Conservation (phyloP, 2,113 vertebrate genomes). For the Acanthisitta chloris region DNA sequence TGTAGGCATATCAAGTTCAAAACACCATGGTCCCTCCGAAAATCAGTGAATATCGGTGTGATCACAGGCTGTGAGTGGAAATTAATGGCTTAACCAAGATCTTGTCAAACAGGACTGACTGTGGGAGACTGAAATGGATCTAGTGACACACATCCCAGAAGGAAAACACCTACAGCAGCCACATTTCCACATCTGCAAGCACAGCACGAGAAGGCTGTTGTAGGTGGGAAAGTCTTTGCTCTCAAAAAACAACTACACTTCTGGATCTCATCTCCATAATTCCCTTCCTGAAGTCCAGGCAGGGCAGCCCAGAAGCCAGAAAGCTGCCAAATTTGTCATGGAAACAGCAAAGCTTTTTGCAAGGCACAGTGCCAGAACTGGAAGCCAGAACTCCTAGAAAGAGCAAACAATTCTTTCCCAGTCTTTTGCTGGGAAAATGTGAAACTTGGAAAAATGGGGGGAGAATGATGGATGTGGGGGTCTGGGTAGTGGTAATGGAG, state of each 20-base stretch:
- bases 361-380: not conserved
- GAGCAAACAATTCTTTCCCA: not conserved
- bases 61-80: not conserved
- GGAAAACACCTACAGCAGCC: not conserved
- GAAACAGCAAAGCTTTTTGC: not conserved
- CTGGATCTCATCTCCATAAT: not conserved
- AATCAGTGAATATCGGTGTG: not conserved
- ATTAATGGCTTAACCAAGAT: not conserved
- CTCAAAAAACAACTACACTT: not conserved
- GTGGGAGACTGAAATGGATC: not conserved
- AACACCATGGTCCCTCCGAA: not conserved
- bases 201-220: not conserved
- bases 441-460: not conserved
- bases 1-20: not conserved
- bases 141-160: not conserved
- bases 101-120: not conserved
- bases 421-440: not conserved
- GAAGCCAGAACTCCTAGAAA: not conserved
- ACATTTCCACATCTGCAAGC: not conserved
- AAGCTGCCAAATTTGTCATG: not conserved
- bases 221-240: not conserved
- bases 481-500: not conserved
- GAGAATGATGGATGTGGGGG: not conserved
- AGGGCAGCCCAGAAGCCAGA: constrained; percentile 10
- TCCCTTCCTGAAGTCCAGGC: not conserved